Evolutionary conservation across 2,888 invertebrate species (phyloP).

Genomic region (Dinocampus coccinellae): DNA sequence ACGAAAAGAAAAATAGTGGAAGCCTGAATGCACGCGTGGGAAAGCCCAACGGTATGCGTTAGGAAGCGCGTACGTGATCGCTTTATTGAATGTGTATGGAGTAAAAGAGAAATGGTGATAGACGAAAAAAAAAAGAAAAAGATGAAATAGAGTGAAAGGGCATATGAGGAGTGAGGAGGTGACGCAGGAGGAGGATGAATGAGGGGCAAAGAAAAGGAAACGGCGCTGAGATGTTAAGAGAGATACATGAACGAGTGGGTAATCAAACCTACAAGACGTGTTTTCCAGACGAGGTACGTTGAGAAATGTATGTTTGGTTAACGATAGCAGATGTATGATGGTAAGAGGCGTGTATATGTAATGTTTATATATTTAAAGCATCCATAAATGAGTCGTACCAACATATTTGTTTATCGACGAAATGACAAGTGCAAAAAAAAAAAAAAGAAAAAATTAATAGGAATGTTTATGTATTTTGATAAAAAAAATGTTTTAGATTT

Average conservation of each 20-base stretch:
- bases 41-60: slow-evolving; percentile 55
- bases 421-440: background rate
- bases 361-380: background rate
- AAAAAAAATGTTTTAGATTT: no score
- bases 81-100: slow-evolving; percentile 54
- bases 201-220: background rate
- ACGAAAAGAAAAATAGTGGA: background rate
- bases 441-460: background rate
- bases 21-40: slow-evolving; percentile 47
- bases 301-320: slow-evolving; percentile 16
- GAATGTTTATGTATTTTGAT: no score
- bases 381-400: background rate
- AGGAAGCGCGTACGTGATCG: slow-evolving; percentile 56
- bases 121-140: slow-evolving; percentile 21
- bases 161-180: slow-evolving; percentile 2
- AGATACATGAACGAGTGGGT: slow-evolving; percentile 35
- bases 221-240: slow-evolving; percentile 11
- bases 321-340: slow-evolving; percentile 8
- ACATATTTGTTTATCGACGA: background rate
- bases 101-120: slow-evolving; percentile 17
- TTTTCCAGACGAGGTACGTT: slow-evolving; percentile 32
- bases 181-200: slow-evolving; percentile 13
- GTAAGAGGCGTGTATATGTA: slow-evolving; percentile 1
- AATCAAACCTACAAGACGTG: slow-evolving; percentile 44
- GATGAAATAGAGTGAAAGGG: slow-evolving; percentile 22